Base-by-base conservation (phyloP, 1,140 invertebrate genomes). In the Coenobita brevimanus region DNA sequence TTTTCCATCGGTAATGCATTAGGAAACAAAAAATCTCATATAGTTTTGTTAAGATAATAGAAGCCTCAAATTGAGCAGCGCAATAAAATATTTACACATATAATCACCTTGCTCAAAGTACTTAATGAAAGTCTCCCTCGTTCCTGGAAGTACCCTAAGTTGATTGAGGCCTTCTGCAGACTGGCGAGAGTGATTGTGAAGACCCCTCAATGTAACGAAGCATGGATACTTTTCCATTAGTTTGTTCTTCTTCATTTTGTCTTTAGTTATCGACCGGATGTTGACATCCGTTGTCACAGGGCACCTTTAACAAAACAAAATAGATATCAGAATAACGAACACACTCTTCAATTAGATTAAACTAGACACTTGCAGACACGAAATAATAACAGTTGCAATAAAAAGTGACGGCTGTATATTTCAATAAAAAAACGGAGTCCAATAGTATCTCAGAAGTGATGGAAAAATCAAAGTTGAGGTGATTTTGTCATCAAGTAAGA, bases 21-120 rank as follows among this genome's bases (percentile, higher is more conserved):
- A 57, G 54, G 10, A 13, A 57, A n/a, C 54, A 57, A 57, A 57
- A n/a, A 13, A 57, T 57, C 10, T 57, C 10, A 13, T 57, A 57
- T 57, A 13, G n/a, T 13, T 57, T 57, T 57, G n/a, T 57, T 57
- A 13, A 57, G 54, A 57, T 13, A 57, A 57, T 21, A 15, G 27
- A 10, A 30, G 10, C 27, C 27, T 15, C 27, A 15, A 30, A 73
- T 10, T 38, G 24, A 73, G 69, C 38, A 73, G 69, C 69, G 69
- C 24, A 73, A 30, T 73, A 21, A 21, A 30, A 69, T 69, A 69
- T 69, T 15, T 27, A 30, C 8, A 21, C 6, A 73, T 38, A 73
- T 73, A 30, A 73, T 73, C 36, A 73, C 69, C 69, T 73, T 73
- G 69, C 21, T 73, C 69, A 73, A 73, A 73, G 21, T 73, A 73